phyloP scores from a whole-genome alignment of 2,888 invertebrate species.

The Xestia sexstrigata region DNA sequence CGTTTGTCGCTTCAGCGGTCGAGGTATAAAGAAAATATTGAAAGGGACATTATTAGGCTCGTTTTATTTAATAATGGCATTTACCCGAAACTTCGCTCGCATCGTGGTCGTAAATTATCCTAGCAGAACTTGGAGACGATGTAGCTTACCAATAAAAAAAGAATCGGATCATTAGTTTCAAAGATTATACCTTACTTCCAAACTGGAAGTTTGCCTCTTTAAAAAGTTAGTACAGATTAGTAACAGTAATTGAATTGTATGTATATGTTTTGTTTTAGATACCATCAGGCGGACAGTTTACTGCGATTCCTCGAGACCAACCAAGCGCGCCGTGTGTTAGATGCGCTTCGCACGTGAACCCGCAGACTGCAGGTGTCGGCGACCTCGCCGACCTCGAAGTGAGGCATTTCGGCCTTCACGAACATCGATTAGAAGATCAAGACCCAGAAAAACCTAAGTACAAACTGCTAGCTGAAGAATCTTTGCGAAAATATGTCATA shows the following conservation, averaged over 20 bases:
- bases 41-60: neutral
- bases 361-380: conserved; percentile 87
- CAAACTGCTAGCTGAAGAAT: no score
- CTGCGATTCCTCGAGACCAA: conserved; percentile 82
- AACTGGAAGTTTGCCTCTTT: neutral
- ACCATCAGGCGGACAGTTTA: conserved; percentile 89
- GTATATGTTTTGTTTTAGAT: conserved; percentile 72
- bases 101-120: neutral
- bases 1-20: neutral
- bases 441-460: no score
- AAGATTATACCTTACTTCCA: neutral
- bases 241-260: neutral
- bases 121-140: neutral
- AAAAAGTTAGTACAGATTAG: neutral
- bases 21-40: neutral
- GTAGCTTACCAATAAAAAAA: neutral
- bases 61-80: neutral
- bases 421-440: conserved; percentile 45
- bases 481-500: no score
- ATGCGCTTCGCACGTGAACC: conserved; percentile 88
- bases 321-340: conserved; percentile 85
- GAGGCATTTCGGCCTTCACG: conserved; percentile 84
- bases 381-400: conserved; percentile 87
- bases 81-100: no score
- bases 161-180: neutral